Evolutionary conservation across 2,113 vertebrate genomes (phyloP), one percentile per base, ranked within the genome.

Genomic region (Mus spicilegus): DNA sequence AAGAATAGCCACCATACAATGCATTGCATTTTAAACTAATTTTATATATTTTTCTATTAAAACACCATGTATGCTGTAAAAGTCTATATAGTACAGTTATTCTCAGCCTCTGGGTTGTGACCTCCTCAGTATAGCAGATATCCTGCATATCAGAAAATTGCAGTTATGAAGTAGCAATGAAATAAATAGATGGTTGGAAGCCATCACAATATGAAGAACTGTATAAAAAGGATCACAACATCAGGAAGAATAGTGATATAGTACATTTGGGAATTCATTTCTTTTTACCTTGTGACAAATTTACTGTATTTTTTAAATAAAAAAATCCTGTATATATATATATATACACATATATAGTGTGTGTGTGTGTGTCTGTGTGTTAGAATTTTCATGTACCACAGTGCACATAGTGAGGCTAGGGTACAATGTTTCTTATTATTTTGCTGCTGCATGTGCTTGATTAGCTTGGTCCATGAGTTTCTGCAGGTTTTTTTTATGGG

Each of bases 21-120:
- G 3, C 65, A 54, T 26, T 70, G 3, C 36, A 70, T 36, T 72
- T 72, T 51, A 24, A 70, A 70, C 1, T 93, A 4, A 90, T 65
- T 93, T 91, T 87, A 94, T 42, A 51, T 9, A 87, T 82, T 90
- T 80, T 95, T 86, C 46, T 82, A 75, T n/a, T 91, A 89, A 92
- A 90, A 75, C 87, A 94, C 39, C 67, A 46, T 90, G 10, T 69
- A 58, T 69, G 26, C 56, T 81, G 11, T 91, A 93, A 94, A 91
- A 14, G 20, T 85, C 11, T 93, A 54, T 16, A 26, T 5, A 85
- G 90, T n/a, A 81, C 4, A 54, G 30, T 36, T 5, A 19, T 36
- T 81, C 33, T 80, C 28, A 78, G 19, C 28, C 30, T 54, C 17
- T 78, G 76, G 49, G 28, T 9, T 17, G 4, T 10, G 16, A 36